Conservation (phyloP, 2,888 invertebrate species). For the Spisula solida region DNA sequence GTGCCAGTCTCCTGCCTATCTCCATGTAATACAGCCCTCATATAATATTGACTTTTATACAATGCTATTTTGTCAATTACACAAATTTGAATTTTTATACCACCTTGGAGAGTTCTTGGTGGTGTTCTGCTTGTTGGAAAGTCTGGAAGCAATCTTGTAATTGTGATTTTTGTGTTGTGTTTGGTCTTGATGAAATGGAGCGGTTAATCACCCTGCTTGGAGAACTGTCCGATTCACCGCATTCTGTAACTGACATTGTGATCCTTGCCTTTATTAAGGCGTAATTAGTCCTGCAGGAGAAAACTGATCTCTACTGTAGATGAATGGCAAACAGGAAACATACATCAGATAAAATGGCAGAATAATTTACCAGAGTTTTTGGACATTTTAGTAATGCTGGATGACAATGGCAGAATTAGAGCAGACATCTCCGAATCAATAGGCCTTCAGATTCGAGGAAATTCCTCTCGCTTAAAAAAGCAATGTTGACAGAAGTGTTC, state of each 20-base stretch:
- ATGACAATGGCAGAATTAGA: conserved; percentile 29
- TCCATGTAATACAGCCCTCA: background rate
- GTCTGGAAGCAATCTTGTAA: background rate
- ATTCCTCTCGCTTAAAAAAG: background rate
- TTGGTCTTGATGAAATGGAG: background rate
- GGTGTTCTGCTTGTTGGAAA: background rate
- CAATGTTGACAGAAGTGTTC: conserved; percentile 5
- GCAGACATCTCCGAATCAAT: background rate
- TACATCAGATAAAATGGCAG: conserved; percentile 18
- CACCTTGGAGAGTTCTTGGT: background rate
- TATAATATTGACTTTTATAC: conserved; percentile 22
- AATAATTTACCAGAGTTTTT: conserved; percentile 37
- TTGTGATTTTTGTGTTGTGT: background rate
- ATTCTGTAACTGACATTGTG: background rate
- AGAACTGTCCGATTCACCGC: background rate
- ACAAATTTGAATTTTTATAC: conserved; percentile 9
- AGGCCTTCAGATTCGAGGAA: background rate
- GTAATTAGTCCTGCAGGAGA: conserved; percentile 32
- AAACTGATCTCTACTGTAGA: conserved; percentile 26
- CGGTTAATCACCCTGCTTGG: background rate
- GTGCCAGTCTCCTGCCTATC: background rate
- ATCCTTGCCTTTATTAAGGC: conserved; percentile 13
- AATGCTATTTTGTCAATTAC: background rate
- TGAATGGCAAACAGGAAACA: conserved; percentile 6
- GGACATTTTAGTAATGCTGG: conserved; percentile 28